These are phyloP conservation scores for Diacarnus erythraeanus DNA, from an alignment of 37 sponge, comb jelly and placozoan genomes.

Conservation along the genomic window DNA sequence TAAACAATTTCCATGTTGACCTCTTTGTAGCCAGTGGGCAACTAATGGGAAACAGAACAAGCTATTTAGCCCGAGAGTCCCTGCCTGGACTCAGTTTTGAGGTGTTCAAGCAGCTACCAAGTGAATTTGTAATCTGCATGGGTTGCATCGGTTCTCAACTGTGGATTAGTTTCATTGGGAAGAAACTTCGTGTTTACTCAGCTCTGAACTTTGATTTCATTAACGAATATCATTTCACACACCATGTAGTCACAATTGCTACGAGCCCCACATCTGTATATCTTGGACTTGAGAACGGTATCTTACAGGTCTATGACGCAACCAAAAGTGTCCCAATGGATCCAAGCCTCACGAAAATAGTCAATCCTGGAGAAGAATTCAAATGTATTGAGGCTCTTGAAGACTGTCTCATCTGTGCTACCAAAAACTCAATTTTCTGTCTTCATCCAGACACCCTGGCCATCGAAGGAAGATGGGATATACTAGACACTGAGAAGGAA, in stretches of 20 bases:
- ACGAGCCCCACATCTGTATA: constrained; percentile 51
- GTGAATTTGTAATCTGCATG: constrained; percentile 56
- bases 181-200: constrained; percentile 47
- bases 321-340: constrained; percentile 16
- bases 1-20: constrained; percentile 23
- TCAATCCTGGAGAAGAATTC: constrained; percentile 28
- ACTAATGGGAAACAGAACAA: constrained; percentile 11
- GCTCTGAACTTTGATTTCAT: constrained; percentile 13
- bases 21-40: constrained; percentile 51
- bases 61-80: constrained; percentile 27
- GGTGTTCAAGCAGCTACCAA: constrained; percentile 6
- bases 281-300: constrained; percentile 55
- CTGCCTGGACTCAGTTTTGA: constrained; percentile 39
- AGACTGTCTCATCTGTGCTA: constrained; percentile 51
- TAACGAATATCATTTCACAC: constrained; percentile 28
- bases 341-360: constrained; percentile 19
- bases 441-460: constrained; percentile 50
- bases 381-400: constrained; percentile 39
- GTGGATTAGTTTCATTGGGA: constrained; percentile 61
- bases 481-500: constrained; percentile 13
- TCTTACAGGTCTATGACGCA: constrained; percentile 35
- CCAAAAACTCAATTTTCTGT: constrained; percentile 17
- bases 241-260: constrained; percentile 36
- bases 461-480: constrained; percentile 14
- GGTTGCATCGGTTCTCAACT: constrained; percentile 40